Percentiles rank a stretch among this genome's conserved stretches.
Conservation (phyloP, 1,140 invertebrate genomes). For the Rhyacophila brunnea region DNA sequence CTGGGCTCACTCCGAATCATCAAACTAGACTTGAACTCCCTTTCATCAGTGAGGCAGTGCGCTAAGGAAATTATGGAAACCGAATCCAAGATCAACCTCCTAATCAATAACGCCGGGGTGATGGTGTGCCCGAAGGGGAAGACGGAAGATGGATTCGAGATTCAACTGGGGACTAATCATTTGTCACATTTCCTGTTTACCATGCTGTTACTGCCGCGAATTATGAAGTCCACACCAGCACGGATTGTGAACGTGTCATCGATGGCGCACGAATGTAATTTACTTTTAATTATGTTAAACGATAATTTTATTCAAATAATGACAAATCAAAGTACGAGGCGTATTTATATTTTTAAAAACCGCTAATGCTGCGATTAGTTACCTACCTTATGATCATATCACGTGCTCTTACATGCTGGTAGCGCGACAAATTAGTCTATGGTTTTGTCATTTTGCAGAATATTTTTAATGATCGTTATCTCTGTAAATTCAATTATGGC, state of each 20-base stretch:
- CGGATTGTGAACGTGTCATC: conserved; percentile 61
- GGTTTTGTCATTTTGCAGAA: background rate
- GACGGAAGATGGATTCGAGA: conserved; percentile 82
- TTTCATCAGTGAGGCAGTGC: conserved; percentile 41
- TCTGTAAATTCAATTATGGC: too few species aligned
- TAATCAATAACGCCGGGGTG: conserved; percentile 84
- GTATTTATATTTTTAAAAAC: background rate
- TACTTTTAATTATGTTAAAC: background rate
- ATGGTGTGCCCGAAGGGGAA: conserved; percentile 66
- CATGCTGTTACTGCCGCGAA: conserved; percentile 70
- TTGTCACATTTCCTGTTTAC: conserved; percentile 83
- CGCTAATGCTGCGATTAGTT: background rate
- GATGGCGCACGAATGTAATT: conserved; percentile 48
- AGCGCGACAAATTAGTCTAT: background rate
- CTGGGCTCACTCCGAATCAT: conserved; percentile 58
- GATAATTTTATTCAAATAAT: conserved; percentile 43
- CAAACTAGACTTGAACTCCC: conserved; percentile 69
- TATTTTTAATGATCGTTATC: too few species aligned
- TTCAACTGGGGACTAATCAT: conserved; percentile 78
- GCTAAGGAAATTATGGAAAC: conserved; percentile 49
- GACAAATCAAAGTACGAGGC: background rate
- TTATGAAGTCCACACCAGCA: conserved; percentile 60
- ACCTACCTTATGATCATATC: background rate
- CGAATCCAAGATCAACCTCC: conserved; percentile 64
- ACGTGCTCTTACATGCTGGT: background rate